Conservation (phyloP, 23 tunicate species). For the Halocynthia aurantium region DNA sequence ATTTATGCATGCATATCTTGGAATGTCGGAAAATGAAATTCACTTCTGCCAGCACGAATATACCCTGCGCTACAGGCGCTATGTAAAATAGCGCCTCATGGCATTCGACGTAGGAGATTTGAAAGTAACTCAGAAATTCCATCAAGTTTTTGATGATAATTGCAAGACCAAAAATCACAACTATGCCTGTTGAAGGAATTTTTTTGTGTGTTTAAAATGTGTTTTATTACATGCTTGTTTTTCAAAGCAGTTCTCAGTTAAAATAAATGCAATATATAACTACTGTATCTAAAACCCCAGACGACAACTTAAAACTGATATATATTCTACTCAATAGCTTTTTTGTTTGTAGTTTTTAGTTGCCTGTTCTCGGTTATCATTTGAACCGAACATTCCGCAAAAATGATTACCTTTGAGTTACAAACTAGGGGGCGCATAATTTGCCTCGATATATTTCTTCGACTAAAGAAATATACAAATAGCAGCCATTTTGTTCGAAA, state of each 20-base stretch:
- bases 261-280: neutral
- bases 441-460: too few relatives aligned
- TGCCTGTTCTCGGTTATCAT: too few relatives aligned
- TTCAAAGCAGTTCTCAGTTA: neutral
- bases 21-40: constrained; percentile 63
- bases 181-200: constrained; percentile 36
- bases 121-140: constrained; percentile 41
- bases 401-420: too few relatives aligned
- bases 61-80: constrained; percentile 35
- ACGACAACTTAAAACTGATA: neutral
- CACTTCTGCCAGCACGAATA: constrained; percentile 60
- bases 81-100: constrained; percentile 36
- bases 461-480: too few relatives aligned
- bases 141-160: constrained; percentile 77
- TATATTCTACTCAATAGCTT: neutral
- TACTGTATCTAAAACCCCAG: neutral
- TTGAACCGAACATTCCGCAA: too few relatives aligned
- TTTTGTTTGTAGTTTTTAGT: neutral
- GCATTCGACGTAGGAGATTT: constrained; percentile 31
- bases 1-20: constrained; percentile 49
- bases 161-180: constrained; percentile 65
- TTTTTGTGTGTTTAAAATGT: too few relatives aligned
- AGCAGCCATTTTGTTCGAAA: neutral
- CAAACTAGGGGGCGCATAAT: too few relatives aligned
- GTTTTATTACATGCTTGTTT: neutral